Evolutionary conservation across 2,888 invertebrate species (phyloP).

Genomic region (Linnaemya vulpina): DNA sequence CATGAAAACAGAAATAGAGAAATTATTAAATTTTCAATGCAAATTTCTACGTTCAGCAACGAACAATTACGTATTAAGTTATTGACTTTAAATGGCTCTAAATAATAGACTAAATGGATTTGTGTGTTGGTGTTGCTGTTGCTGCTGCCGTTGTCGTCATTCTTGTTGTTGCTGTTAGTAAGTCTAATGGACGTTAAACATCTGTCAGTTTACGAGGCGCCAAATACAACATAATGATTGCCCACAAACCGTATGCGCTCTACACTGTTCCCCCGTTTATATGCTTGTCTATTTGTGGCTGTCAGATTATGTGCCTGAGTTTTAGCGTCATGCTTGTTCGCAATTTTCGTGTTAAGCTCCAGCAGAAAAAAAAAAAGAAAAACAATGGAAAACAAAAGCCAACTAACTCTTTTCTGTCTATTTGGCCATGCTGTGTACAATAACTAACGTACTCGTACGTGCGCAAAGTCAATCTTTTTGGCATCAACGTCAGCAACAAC

Average conservation of each 20-base stretch:
- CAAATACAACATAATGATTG: constrained; percentile 42
- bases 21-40: constrained; percentile 27
- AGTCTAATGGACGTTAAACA: constrained; percentile 41
- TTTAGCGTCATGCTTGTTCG: constrained; percentile 45
- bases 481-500: constrained; percentile 53
- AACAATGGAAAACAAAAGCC: constrained; percentile 24
- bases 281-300: constrained; percentile 27
- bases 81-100: constrained; percentile 34
- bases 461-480: constrained; percentile 56
- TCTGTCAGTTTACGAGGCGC: constrained; percentile 58
- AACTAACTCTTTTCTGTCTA: constrained; percentile 42
- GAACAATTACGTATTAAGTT: constrained; percentile 3
- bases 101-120: constrained; percentile 6
- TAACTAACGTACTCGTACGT: constrained; percentile 43
- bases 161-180: not conserved
- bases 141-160: not conserved
- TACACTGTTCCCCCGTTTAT: not conserved
- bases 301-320: constrained; percentile 42
- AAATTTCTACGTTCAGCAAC: not conserved
- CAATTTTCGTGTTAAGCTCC: constrained; percentile 52
- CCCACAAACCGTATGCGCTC: constrained; percentile 14
- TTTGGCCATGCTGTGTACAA: constrained; percentile 34
- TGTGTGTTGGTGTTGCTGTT: not conserved
- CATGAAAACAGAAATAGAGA: not conserved
- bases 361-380: constrained; percentile 20